Evolutionary conservation across 2,797 vertebrate genomes (phyloP).

Genomic region (Takifugu rubripes): DNA sequence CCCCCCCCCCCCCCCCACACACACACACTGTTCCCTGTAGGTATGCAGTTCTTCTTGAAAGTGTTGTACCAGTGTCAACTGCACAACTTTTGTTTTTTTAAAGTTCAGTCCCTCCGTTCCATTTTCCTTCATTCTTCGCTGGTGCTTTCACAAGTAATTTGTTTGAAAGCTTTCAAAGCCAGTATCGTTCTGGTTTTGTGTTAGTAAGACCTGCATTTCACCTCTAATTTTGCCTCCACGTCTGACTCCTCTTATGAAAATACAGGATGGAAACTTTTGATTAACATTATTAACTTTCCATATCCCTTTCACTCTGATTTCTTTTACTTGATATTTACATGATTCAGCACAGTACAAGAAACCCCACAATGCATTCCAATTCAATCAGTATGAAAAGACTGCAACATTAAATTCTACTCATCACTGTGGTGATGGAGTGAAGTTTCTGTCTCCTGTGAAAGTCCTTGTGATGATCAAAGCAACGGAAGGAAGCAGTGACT

Average conservation of each 20-base stretch:
- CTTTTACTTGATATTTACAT: too few species aligned
- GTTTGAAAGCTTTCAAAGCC: slow-evolving; percentile 13
- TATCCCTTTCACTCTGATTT: too few species aligned
- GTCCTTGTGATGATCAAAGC: too few species aligned
- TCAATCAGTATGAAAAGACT: too few species aligned
- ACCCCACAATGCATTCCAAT: slow-evolving; percentile 1
- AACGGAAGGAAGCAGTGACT: too few species aligned
- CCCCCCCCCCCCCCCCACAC: not conserved
- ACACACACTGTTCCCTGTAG: slow-evolving; percentile 5
- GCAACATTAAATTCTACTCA: too few species aligned
- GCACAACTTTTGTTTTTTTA: slow-evolving; percentile 22
- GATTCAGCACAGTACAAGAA: too few species aligned
- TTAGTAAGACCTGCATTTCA: not conserved
- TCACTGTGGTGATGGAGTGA: too few species aligned
- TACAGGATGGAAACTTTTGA: too few species aligned
- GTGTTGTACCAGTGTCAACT: slow-evolving; percentile 19
- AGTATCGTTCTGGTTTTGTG: not conserved
- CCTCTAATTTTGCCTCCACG: not conserved
- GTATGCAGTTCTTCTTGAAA: slow-evolving; percentile 21
- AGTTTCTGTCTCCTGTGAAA: too few species aligned
- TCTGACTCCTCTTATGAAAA: not conserved
- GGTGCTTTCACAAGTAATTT: slow-evolving; percentile 9
- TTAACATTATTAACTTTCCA: too few species aligned
- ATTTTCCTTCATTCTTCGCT: not conserved
- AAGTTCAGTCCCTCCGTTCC: slow-evolving; percentile 6